Percentiles rank a stretch among this genome's conserved stretches.
Conservation (phyloP, 1,140 invertebrate species). For the Aethina tumida region DNA sequence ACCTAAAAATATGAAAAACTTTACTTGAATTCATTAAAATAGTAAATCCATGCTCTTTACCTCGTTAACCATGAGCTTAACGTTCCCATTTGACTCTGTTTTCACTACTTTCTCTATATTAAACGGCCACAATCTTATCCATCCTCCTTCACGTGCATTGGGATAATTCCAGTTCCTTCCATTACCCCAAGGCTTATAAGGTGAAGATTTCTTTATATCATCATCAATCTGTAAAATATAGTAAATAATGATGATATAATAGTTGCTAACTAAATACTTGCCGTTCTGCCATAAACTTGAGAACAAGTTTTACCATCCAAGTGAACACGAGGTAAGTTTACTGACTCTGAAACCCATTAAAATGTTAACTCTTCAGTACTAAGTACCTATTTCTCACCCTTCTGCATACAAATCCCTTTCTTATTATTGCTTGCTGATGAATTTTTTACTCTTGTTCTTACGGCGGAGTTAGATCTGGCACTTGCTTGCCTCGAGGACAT, state of each 20-base stretch:
- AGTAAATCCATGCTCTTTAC: conserved; percentile 9
- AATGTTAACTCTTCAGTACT: no score
- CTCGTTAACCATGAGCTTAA: conserved; percentile 26
- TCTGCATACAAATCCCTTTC: not conserved
- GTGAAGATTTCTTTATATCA: conserved; percentile 15
- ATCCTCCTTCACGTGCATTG: conserved; percentile 45
- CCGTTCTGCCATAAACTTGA: conserved; percentile 7
- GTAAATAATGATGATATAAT: not conserved
- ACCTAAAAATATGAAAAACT: conserved; percentile 21
- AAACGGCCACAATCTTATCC: conserved; percentile 50
- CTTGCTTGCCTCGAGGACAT: conserved; percentile 18
- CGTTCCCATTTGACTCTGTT: conserved; percentile 12
- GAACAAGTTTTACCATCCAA: conserved; percentile 11
- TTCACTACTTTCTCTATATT: conserved; percentile 14
- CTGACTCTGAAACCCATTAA: conserved; percentile 13
- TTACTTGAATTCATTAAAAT: conserved; percentile 4
- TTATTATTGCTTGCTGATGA: conserved; percentile 20
- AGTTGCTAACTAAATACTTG: conserved; percentile 7
- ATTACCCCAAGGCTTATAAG: conserved; percentile 44
- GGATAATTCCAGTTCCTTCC: conserved; percentile 48
- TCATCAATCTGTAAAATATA: conserved; percentile 17
- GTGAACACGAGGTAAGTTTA: conserved; percentile 20
- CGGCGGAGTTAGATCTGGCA: conserved; percentile 13
- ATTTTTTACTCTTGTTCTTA: conserved; percentile 14
- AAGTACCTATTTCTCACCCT: no score